These are phyloP conservation scores for Tangara arthus DNA, from an alignment of 2,797 vertebrate genomes.

Conservation along the genomic window DNA sequence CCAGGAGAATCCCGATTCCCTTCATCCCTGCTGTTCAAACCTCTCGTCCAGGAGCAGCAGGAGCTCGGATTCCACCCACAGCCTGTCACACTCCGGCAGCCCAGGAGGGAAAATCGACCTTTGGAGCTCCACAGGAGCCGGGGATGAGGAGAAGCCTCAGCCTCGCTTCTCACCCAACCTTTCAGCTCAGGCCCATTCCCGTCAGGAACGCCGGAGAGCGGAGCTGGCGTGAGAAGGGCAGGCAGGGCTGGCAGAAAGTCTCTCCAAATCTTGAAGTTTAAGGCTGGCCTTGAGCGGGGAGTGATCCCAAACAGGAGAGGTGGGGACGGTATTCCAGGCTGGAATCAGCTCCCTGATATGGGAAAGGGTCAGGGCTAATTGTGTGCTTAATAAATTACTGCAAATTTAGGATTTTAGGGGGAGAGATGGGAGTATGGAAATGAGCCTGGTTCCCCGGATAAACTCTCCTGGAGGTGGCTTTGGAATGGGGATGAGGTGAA, in stretches of 20 bases:
- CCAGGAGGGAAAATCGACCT: neutral
- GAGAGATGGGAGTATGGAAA: neutral
- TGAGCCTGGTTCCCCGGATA: neutral
- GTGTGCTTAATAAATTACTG: fast-evolving
- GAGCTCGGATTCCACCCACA: neutral
- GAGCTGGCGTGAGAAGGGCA: neutral
- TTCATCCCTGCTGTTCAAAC: neutral
- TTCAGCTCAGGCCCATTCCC: neutral
- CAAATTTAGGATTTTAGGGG: neutral
- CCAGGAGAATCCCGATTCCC: neutral
- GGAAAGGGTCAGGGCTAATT: neutral
- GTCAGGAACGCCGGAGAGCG: fast-evolving
- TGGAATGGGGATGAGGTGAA: neutral
- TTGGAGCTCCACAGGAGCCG: neutral
- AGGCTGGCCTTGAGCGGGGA: neutral
- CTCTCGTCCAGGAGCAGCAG: fast-evolving
- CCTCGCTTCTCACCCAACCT: neutral
- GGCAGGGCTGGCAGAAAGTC: neutral
- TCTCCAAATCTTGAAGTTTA: neutral
- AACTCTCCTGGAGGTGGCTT: neutral
- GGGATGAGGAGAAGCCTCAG: neutral
- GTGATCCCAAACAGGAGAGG: neutral
- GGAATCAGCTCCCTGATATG: neutral
- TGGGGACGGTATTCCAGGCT: neutral
- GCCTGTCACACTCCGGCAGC: neutral